Evolutionary conservation across 2,888 invertebrate species (phyloP).

Genomic region (Himalopsyche tibetana): DNA sequence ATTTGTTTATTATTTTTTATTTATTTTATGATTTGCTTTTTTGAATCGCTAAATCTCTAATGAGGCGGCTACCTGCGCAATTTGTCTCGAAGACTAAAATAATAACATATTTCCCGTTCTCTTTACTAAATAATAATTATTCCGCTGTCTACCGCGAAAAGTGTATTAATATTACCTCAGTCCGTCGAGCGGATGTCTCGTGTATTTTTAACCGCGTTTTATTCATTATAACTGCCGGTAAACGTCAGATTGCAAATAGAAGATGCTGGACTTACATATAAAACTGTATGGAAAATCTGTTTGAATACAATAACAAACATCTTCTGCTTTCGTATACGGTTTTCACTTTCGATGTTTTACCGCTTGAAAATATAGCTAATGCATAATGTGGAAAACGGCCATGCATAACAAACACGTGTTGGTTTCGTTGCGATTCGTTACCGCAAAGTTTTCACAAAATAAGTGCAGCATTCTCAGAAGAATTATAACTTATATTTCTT

Average conservation of each 20-base stretch:
- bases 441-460: not conserved
- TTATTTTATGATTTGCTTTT: no score
- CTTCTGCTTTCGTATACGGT: not conserved
- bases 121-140: conserved; percentile 2
- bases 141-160: not conserved
- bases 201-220: conserved; percentile 16
- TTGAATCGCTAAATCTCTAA: not conserved
- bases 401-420: conserved; percentile 34
- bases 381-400: conserved; percentile 6
- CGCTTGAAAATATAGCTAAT: not conserved
- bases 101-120: not conserved
- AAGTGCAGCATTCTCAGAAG: conserved; percentile 8
- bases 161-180: conserved; percentile 4
- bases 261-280: conserved; percentile 8
- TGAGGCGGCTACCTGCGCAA: not conserved
- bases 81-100: not conserved
- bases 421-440: not conserved
- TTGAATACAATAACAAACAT: not conserved
- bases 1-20: no score
- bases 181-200: conserved; percentile 18
- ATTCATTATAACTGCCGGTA: conserved; percentile 1
- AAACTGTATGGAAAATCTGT: conserved; percentile 7
- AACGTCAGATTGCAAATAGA: not conserved
- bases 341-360: not conserved
- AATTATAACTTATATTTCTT: not conserved